phyloP scores from a whole-genome alignment of 2,797 vertebrate genomes.

The Garrulus glandarius region DNA sequence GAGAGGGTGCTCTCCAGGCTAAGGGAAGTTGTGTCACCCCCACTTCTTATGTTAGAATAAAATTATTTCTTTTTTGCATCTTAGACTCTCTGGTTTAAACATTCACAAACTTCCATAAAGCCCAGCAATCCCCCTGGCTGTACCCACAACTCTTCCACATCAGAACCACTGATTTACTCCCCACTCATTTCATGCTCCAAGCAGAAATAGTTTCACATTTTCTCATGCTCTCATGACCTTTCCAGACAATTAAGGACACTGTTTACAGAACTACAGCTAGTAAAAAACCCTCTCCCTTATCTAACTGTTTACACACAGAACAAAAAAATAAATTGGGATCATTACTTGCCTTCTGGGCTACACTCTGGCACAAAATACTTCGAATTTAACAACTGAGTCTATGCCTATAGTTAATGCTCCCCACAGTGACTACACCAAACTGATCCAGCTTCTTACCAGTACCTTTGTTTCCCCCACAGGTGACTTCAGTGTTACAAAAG shows the following conservation, averaged over 20 bases:
- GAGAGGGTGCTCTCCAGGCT: not conserved
- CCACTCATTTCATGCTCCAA: not conserved
- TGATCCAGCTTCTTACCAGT: not conserved
- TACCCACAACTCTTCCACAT: not conserved
- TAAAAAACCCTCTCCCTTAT: not conserved
- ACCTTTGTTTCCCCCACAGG: not conserved
- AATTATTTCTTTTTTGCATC: not conserved
- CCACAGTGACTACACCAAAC: not conserved
- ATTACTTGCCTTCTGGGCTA: not conserved
- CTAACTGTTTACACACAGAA: not conserved
- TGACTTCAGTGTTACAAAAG: not conserved
- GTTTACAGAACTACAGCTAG: not conserved
- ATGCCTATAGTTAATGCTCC: rapidly evolving
- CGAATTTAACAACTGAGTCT: not conserved
- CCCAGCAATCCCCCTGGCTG: not conserved
- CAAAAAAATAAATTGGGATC: not conserved
- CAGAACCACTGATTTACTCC: not conserved
- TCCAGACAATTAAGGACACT: not conserved
- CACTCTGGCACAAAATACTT: not conserved
- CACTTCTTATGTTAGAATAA: not conserved
- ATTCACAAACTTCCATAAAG: not conserved
- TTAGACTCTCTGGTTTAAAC: not conserved
- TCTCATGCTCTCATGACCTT: not conserved
- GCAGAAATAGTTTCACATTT: not conserved
- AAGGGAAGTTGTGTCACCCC: not conserved